A percentile compares a stretch with the other conserved stretches of the same genome.
Evolutionary conservation across 2,797 vertebrate genomes (phyloP).

Genomic region (Acanthiza pusilla): DNA sequence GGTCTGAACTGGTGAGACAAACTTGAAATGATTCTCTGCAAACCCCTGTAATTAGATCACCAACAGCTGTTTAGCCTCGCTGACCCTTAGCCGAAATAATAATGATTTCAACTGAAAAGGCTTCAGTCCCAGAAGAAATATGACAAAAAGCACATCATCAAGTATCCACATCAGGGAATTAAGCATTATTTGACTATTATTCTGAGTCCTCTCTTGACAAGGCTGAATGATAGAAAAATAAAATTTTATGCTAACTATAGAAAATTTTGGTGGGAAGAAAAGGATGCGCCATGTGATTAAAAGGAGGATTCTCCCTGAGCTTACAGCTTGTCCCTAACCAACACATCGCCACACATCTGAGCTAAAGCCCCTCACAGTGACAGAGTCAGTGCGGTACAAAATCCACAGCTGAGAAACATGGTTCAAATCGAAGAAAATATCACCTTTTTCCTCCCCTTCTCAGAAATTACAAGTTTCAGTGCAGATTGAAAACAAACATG

Average conservation of each 20-base stretch:
- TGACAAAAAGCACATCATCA: background rate
- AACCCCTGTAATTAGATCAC: conserved; percentile 34
- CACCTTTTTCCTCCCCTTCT: background rate
- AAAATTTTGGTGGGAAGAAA: background rate
- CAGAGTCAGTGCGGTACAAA: background rate
- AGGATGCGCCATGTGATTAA: accelerated
- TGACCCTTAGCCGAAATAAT: conserved; percentile 2
- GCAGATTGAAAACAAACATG: background rate
- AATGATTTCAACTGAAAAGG: conserved; percentile 25
- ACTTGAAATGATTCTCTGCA: conserved; percentile 2
- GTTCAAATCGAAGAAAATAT: background rate
- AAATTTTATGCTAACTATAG: background rate
- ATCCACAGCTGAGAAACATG: background rate
- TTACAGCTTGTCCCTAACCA: background rate
- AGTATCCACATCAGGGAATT: background rate
- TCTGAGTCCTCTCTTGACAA: background rate
- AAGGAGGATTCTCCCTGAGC: background rate
- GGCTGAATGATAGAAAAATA: background rate
- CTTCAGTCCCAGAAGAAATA: conserved; percentile 26
- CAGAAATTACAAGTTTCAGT: background rate
- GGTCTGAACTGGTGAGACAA: background rate
- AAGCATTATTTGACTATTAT: background rate
- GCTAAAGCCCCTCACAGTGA: background rate
- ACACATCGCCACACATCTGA: background rate
- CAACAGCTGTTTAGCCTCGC: background rate